A percentile compares a stretch with the other conserved stretches of the same genome.
phyloP scores from a whole-genome alignment of 2,113 vertebrate genomes.

The Chunga burmeisteri region DNA sequence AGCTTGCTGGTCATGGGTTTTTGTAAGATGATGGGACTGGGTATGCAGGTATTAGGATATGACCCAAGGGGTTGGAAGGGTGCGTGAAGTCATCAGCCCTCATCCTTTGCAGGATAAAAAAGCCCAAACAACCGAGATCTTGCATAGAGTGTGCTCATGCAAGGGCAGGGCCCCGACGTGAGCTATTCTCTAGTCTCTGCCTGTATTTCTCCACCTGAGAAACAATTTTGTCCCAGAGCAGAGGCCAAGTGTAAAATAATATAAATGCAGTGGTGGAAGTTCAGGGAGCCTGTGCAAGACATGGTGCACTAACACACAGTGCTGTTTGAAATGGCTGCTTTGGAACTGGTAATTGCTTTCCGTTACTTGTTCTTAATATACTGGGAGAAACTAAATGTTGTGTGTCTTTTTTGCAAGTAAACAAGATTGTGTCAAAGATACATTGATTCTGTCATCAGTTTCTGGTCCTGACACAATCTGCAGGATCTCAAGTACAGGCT shows the following conservation, averaged over 20 bases:
- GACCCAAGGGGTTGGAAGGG: not conserved
- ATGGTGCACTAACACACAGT: fast-evolving
- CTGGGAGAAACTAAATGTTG: not conserved
- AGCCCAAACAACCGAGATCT: not conserved
- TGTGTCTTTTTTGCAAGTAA: not conserved
- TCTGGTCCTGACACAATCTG: not conserved
- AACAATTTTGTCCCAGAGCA: not conserved
- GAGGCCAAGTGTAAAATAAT: not conserved
- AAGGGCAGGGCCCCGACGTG: not conserved
- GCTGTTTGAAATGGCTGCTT: not conserved
- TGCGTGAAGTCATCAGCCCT: not conserved
- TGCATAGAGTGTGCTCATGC: not conserved
- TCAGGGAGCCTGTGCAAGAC: not conserved
- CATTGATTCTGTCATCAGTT: not conserved
- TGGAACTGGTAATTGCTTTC: not conserved
- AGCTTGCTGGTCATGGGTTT: not conserved
- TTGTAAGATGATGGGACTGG: not conserved
- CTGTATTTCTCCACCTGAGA: not conserved
- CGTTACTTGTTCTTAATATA: not conserved
- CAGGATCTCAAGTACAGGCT: not conserved
- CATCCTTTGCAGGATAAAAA: not conserved
- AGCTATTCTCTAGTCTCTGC: not conserved
- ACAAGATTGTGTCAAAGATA: not conserved
- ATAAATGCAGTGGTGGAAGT: not conserved
- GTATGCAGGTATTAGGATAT: not conserved